Percentiles rank a stretch among this genome's conserved stretches.
Evolutionary conservation across 2,888 invertebrate species (phyloP).

Genomic region (Apodemia hepburni): DNA sequence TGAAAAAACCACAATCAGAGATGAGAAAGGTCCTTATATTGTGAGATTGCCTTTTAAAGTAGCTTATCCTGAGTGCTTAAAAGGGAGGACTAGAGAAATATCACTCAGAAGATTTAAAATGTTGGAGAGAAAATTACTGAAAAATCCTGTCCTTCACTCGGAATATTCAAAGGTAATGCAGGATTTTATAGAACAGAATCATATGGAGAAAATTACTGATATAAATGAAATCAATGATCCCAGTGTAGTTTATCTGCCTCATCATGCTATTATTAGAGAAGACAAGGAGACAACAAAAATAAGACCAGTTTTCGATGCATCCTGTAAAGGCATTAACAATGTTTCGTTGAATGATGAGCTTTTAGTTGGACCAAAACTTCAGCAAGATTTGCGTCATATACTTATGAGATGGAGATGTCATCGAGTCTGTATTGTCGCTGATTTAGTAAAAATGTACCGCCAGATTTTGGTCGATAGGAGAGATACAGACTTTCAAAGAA

Average conservation of each 20-base stretch:
- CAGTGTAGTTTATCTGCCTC: neutral
- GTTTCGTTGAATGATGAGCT: neutral
- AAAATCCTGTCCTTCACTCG: too few species aligned
- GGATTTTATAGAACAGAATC: neutral
- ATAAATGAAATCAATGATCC: neutral
- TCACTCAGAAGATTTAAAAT: too few species aligned
- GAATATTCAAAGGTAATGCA: neutral
- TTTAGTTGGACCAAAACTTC: neutral
- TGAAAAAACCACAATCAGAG: too few species aligned
- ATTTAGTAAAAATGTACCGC: constrained; percentile 8
- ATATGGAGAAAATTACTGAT: neutral
- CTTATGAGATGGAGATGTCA: constrained; percentile 1
- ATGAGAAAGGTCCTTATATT: too few species aligned
- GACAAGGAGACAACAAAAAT: neutral
- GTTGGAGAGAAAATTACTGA: too few species aligned
- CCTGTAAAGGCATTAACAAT: neutral
- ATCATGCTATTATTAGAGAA: neutral
- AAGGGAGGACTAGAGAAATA: too few species aligned
- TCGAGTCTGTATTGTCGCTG: constrained; percentile 6
- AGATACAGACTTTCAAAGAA: constrained; percentile 5
- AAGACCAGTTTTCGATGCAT: neutral
- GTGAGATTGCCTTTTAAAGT: too few species aligned
- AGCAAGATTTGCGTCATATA: neutral
- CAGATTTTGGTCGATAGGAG: neutral
- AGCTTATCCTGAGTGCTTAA: too few species aligned